Evolutionary conservation across 2,888 invertebrate species (phyloP).

Genomic region (Torymus texanus): DNA sequence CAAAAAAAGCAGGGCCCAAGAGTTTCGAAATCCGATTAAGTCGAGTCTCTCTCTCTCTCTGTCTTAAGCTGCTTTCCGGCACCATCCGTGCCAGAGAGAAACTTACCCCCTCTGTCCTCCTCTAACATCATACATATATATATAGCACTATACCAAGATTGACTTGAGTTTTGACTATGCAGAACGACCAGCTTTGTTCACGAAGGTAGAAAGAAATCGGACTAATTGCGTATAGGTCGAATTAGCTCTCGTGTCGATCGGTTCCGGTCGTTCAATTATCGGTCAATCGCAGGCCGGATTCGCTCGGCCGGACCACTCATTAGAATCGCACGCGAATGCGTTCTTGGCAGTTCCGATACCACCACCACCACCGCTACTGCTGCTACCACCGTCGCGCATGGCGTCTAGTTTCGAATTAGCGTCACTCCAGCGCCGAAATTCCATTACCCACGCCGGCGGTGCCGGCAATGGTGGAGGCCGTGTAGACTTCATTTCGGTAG

Average conservation of each 20-base stretch:
- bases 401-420: constrained; percentile 57
- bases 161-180: constrained; percentile 13
- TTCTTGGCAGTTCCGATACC: constrained; percentile 51
- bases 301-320: constrained; percentile 56
- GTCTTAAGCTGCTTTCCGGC: constrained; percentile 61
- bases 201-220: too few relatives aligned
- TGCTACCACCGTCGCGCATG: too few relatives aligned
- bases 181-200: background rate
- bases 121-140: too few relatives aligned
- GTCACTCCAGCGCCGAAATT: constrained; percentile 57
- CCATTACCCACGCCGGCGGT: constrained; percentile 54
- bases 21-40: constrained; percentile 63
- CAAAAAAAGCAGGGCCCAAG: constrained; percentile 10
- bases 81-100: too few relatives aligned
- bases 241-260: background rate
- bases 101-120: too few relatives aligned
- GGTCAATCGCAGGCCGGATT: constrained; percentile 61
- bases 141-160: background rate
- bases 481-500: constrained; percentile 30
- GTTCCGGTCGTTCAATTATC: constrained; percentile 61
- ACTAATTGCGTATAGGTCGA: background rate
- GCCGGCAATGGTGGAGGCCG: background rate
- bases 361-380: too few relatives aligned
- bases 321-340: constrained; percentile 46
- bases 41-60: constrained; percentile 33